Percentiles rank a stretch among this genome's conserved stretches.
Evolutionary conservation across 2,113 vertebrate genomes (phyloP).

Genomic region (Notothenia coriiceps): DNA sequence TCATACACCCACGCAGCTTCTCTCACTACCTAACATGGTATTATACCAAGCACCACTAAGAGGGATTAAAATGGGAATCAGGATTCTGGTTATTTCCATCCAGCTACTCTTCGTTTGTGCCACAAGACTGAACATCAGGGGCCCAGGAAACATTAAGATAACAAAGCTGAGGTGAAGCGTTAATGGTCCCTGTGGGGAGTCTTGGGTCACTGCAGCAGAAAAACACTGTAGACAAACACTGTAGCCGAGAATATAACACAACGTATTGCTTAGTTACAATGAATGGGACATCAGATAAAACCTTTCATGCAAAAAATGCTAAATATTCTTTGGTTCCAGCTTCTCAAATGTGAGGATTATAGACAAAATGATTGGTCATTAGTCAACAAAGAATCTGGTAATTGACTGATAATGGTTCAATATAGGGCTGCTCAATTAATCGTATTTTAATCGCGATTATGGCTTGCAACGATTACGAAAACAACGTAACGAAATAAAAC

Average conservation of each 20-base stretch:
- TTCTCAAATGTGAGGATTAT: neutral
- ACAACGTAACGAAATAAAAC: too few relatives aligned
- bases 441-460: too few relatives aligned
- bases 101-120: constrained; percentile 1
- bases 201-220: constrained; percentile 20
- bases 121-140: constrained; percentile 29
- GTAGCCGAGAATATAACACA: constrained; percentile 7
- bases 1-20: constrained; percentile 74
- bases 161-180: constrained; percentile 38
- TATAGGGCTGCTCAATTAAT: too few relatives aligned
- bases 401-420: neutral
- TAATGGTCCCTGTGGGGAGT: constrained; percentile 36
- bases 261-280: neutral
- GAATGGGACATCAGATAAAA: neutral
- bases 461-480: too few relatives aligned
- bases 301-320: neutral
- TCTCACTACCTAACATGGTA: constrained; percentile 72
- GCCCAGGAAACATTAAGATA: constrained; percentile 37
- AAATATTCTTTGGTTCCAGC: neutral
- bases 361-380: neutral
- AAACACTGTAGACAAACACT: constrained; percentile 22
- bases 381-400: neutral
- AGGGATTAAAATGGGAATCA: constrained; percentile 60
- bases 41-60: constrained; percentile 55
- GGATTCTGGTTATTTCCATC: constrained; percentile 61